Conservation (phyloP, 2,888 invertebrate species). For the Ellobium chinense region DNA sequence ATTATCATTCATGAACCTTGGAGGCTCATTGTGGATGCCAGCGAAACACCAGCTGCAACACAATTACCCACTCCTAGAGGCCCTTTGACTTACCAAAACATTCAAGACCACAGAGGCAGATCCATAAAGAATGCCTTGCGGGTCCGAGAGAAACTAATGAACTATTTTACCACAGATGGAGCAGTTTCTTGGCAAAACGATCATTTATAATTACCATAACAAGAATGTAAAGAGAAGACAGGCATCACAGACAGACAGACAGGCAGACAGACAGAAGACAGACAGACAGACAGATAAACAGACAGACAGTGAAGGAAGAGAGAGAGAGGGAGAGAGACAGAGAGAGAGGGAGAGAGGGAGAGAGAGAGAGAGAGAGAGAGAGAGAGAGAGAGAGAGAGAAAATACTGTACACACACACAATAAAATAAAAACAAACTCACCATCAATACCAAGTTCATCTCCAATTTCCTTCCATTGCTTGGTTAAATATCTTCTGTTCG, state of each 20-base stretch:
- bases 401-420: not conserved
- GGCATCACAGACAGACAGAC: not conserved
- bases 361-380: not conserved
- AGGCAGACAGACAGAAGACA: not conserved
- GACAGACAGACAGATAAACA: not conserved
- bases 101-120: not conserved
- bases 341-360: not conserved
- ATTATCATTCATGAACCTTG: conserved; percentile 4
- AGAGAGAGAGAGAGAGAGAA: not conserved
- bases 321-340: not conserved
- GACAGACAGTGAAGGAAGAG: not conserved
- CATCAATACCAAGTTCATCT: not conserved
- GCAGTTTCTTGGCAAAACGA: not conserved
- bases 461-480: not conserved
- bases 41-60: not conserved
- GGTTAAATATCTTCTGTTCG: no score
- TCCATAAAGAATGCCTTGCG: not conserved
- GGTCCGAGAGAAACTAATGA: conserved; percentile 4
- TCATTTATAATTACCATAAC: not conserved
- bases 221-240: not conserved
- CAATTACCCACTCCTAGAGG: not conserved
- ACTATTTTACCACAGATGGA: not conserved
- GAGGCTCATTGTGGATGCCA: not conserved
- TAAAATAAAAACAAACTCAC: not conserved
- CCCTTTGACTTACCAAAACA: conserved; percentile 6